Base-by-base conservation (phyloP, 2,888 invertebrate species). In the Monoplex corrugatus region DNA sequence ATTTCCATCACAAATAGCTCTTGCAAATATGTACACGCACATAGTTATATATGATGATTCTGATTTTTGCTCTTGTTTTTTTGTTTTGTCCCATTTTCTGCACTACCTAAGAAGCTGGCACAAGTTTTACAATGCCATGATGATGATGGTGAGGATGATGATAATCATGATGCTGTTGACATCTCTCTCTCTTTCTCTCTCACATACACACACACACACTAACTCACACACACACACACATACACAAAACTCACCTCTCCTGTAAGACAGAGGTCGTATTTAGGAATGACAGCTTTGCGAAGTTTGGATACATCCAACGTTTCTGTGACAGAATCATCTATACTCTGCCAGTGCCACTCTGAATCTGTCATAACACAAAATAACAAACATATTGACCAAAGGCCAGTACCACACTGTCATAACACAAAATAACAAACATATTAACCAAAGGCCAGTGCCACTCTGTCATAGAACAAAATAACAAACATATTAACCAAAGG, bases 231-330 rank as follows among this genome's bases (percentile, higher is more conserved):
- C 50, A 13, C 50, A 13, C n/a, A 28, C 72, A n/a, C 16, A 32
- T 40, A 23, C 63, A 23, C 32, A 35, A 19, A n/a, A 92, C 94
- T 93, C 94, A 97, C 97, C 95, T 99, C 98, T 44, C 99, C 99
- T 6, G 99, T 99, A 82, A 99, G 97, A 95, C 99, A 99, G 35
- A 99, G 97, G 95, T 99, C 99, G 95, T 98, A 98, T 87, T 97
- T 97, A 6, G 97, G 96, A 91, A 98, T 97, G 88, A 99, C 97
- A 88, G 97, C 97, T 91, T 97, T 97, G 86, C 96, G 92, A 23
- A 95, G 93, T 80, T 91, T 89, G 35, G 40, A 35, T 28, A 90
- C 83, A 68, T 90, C 86, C 45, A 89, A 87, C 5, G 90, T 85
- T 45, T 95, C 78, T 1, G 91, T 91, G 3, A 95, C 92, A 44